These are phyloP conservation scores for Drosophila tripunctata DNA, from an alignment of 2,888 invertebrate genomes.

Conservation along the genomic window DNA sequence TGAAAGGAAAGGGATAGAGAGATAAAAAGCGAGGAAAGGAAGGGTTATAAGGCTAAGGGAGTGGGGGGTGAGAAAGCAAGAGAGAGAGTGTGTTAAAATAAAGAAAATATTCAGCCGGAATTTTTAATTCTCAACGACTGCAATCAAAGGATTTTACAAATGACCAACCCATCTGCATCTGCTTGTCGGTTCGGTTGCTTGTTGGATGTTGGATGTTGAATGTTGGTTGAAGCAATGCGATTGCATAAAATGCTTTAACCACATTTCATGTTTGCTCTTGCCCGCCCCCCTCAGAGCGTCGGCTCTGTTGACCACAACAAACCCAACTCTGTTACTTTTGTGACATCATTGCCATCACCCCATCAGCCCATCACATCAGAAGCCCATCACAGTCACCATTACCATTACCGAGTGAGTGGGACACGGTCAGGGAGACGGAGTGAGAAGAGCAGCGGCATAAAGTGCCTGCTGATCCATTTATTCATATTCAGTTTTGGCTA, in stretches of 20 bases:
- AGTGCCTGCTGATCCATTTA: conserved; percentile 32
- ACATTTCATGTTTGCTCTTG: conserved; percentile 67
- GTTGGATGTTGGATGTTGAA: conserved; percentile 26
- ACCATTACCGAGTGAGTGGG: not conserved
- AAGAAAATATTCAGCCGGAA: conserved; percentile 62
- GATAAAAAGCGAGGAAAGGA: not conserved
- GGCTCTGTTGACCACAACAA: conserved; percentile 44
- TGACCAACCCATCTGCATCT: conserved; percentile 57
- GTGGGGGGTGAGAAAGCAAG: not conserved
- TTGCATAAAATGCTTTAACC: conserved; percentile 70
- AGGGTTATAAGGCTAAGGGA: not conserved
- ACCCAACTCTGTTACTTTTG: conserved; percentile 50
- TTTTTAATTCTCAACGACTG: conserved; percentile 67
- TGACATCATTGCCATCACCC: conserved; percentile 51
- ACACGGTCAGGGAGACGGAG: not conserved
- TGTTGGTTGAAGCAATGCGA: conserved; percentile 47
- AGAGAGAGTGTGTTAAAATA: conserved; percentile 46
- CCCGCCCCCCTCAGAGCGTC: conserved; percentile 25
- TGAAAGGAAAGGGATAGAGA: conserved; percentile 1
- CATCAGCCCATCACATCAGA: not conserved
- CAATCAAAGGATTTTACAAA: conserved; percentile 69
- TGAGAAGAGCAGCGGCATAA: conserved; percentile 31
- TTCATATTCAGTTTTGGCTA: conserved; percentile 38
- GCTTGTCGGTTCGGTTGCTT: conserved; percentile 23
- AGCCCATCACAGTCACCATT: not conserved